These are phyloP conservation scores for Plutomurus gul DNA, from an alignment of 1,140 invertebrate genomes.

Conservation along the genomic window DNA sequence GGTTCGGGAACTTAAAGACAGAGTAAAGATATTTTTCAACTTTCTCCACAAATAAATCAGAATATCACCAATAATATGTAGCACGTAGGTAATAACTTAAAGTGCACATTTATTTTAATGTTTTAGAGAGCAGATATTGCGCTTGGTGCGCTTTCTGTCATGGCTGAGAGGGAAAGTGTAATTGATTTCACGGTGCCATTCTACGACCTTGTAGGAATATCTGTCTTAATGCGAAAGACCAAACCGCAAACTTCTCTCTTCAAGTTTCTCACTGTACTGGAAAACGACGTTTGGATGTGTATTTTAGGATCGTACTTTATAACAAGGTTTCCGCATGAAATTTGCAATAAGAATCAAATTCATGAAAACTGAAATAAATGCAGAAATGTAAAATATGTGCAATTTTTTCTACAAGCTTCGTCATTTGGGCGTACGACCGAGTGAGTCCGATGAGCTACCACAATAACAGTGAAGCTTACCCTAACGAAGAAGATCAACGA, in stretches of 20 bases:
- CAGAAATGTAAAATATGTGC: not conserved
- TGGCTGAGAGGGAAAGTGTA: conserved; percentile 92
- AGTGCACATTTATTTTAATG: not conserved
- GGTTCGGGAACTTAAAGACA: conserved; percentile 86
- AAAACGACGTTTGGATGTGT: conserved; percentile 94
- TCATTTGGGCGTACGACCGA: conserved; percentile 94
- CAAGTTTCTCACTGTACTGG: conserved; percentile 95
- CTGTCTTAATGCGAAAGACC: conserved; percentile 85
- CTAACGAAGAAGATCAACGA: conserved; percentile 89
- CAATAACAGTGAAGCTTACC: conserved; percentile 90
- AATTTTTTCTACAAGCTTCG: conserved; percentile 68
- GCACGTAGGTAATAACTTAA: not conserved
- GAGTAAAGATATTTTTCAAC: conserved; percentile 61
- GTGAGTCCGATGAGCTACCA: conserved; percentile 96
- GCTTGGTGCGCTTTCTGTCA: conserved; percentile 83
- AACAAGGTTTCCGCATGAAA: conserved; percentile 67
- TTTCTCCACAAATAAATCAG: not conserved
- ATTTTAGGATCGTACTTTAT: conserved; percentile 94
- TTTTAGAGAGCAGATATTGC: conserved; percentile 81
- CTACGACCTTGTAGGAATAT: conserved; percentile 92
- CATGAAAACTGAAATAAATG: not conserved
- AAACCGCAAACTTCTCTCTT: conserved; percentile 84
- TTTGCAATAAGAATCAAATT: not conserved
- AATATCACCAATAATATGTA: too few species aligned
- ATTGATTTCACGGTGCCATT: conserved; percentile 95